phyloP scores from a whole-genome alignment of 2,888 invertebrate species.

The Pachliopta kotzebuea region DNA sequence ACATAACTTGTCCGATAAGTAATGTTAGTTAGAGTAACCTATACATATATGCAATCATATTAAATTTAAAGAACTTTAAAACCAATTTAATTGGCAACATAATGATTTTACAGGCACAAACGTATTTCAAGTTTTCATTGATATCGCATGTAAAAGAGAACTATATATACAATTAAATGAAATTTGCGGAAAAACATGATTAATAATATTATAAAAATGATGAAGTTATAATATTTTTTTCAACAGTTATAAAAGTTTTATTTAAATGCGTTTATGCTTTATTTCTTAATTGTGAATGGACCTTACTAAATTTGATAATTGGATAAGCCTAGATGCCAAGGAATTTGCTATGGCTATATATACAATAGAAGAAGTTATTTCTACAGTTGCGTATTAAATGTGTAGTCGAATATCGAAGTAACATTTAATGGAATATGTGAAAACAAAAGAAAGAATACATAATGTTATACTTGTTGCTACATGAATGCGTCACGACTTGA shows the following conservation, averaged over 20 bases:
- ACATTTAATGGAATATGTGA: constrained; percentile 8
- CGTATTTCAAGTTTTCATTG: too few species aligned
- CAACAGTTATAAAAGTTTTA: background rate
- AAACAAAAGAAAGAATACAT: background rate
- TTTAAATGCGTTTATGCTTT: constrained; percentile 8
- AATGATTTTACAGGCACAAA: too few species aligned
- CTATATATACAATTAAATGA: too few species aligned
- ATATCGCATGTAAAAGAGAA: too few species aligned
- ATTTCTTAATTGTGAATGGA: constrained; percentile 22
- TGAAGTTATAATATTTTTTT: too few species aligned
- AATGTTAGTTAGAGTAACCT: background rate
- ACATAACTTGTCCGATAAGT: background rate
- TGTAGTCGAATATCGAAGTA: background rate
- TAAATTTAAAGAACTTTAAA: too few species aligned
- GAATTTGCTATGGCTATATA: constrained; percentile 12
- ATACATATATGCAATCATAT: too few species aligned
- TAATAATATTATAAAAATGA: too few species aligned
- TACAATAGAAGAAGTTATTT: constrained; percentile 13
- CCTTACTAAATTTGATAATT: constrained; percentile 16
- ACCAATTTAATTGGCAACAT: too few species aligned
- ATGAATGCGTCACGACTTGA: background rate
- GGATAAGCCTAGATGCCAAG: constrained; percentile 11
- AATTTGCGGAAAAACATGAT: too few species aligned
- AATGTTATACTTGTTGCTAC: background rate
- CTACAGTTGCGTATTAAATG: background rate